phyloP scores from a whole-genome alignment of 2,797 vertebrate species.

The Allobates femoralis region DNA sequence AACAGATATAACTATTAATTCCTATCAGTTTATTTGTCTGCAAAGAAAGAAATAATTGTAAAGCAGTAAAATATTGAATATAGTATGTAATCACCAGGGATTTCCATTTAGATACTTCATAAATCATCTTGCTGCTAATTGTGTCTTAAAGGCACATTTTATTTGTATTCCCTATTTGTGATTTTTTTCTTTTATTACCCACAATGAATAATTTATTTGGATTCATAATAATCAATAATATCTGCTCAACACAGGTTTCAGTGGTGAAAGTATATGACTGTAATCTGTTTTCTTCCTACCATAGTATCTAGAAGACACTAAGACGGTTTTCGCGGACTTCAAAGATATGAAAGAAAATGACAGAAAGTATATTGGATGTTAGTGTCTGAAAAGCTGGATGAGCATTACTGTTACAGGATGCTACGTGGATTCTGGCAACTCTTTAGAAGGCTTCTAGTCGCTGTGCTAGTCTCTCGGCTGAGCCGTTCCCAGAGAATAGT shows the following conservation, averaged over 20 bases:
- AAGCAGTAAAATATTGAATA: not conserved
- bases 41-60: not conserved
- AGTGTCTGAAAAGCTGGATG: not conserved
- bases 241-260: not conserved
- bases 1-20: not conserved
- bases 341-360: not conserved
- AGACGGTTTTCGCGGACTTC: not conserved
- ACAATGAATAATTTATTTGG: not conserved
- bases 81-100: not conserved
- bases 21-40: not conserved
- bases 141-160: not conserved
- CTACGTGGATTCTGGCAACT: too few species aligned
- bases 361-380: not conserved
- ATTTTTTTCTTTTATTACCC: not conserved
- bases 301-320: not conserved
- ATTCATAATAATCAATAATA: not conserved
- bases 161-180: not conserved
- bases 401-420: too few species aligned
- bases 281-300: not conserved
- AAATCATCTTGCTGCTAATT: conserved; percentile 7
- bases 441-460: too few species aligned
- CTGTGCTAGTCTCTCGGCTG: too few species aligned
- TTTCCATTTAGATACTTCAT: not conserved
- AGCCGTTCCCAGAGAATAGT: too few species aligned
- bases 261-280: not conserved